Conservation (phyloP, 2,797 vertebrate species). For the Hoplostethus atlanticus region DNA sequence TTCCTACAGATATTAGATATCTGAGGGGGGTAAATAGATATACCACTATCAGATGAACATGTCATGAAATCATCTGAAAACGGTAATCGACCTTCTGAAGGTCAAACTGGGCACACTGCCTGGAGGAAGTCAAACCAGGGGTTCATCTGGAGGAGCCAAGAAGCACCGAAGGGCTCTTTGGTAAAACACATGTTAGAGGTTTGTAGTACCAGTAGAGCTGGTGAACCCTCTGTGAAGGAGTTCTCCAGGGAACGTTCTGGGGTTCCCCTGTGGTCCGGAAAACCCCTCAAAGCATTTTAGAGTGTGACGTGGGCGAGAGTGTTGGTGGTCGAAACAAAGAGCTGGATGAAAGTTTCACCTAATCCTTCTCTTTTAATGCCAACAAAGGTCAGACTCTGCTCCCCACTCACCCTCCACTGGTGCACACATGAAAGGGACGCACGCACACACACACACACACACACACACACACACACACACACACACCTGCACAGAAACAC, state of each 20-base stretch:
- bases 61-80: too few species aligned
- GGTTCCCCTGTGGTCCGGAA: slow-evolving; percentile 10
- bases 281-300: slow-evolving; percentile 38
- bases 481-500: too few species aligned
- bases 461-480: slow-evolving; percentile 5
- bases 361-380: slow-evolving; percentile 66
- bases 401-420: slow-evolving; percentile 39
- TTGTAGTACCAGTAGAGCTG: too few species aligned
- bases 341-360: slow-evolving; percentile 57
- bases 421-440: slow-evolving; percentile 50
- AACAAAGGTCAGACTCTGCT: slow-evolving; percentile 69
- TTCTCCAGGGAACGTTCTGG: background rate
- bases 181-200: too few species aligned
- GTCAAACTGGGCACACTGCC: too few species aligned
- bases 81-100: too few species aligned
- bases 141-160: too few species aligned
- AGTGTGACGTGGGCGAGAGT: slow-evolving; percentile 1
- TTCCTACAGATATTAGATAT: too few species aligned
- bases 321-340: slow-evolving; percentile 50
- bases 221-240: background rate
- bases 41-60: too few species aligned
- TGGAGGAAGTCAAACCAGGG: too few species aligned
- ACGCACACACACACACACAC: slow-evolving; percentile 14
- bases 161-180: too few species aligned
- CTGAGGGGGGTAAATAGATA: too few species aligned